These are phyloP conservation scores for Trichogramma evanescens DNA, from an alignment of 2,888 invertebrate genomes.

Conservation along the genomic window DNA sequence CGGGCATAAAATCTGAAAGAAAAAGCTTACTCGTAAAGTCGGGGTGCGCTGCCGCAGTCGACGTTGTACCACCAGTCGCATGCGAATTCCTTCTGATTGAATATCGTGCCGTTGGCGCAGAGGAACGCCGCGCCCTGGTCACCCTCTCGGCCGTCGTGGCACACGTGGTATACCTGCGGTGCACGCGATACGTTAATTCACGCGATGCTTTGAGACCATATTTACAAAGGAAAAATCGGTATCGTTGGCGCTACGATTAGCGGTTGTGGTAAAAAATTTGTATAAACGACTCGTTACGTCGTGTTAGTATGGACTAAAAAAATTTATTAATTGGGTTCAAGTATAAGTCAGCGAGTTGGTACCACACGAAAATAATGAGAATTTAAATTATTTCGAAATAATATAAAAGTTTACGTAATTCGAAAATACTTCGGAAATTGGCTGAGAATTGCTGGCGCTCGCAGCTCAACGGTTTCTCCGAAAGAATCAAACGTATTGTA, in stretches of 20 bases:
- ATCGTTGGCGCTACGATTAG: background rate
- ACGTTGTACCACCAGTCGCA: slow-evolving; percentile 93
- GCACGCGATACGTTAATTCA: background rate
- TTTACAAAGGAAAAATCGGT: background rate
- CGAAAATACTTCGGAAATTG: too few relatives aligned
- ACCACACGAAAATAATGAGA: background rate
- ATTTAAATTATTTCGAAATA: background rate
- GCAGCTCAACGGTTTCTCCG: too few relatives aligned
- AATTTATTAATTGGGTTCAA: background rate
- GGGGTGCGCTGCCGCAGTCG: slow-evolving; percentile 68
- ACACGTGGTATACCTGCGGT: slow-evolving; percentile 74
- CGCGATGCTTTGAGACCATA: background rate
- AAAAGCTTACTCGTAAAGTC: slow-evolving; percentile 61
- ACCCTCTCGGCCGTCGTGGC: slow-evolving; percentile 80
- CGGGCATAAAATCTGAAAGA: background rate
- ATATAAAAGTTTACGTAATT: background rate
- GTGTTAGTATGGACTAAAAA: background rate
- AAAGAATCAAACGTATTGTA: too few relatives aligned
- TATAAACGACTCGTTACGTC: too few relatives aligned
- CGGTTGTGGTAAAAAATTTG: too few relatives aligned
- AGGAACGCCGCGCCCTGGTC: slow-evolving; percentile 77
- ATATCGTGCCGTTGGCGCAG: slow-evolving; percentile 80
- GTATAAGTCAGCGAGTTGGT: background rate
- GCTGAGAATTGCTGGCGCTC: too few relatives aligned
- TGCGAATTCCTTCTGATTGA: slow-evolving; percentile 77